Conservation (phyloP, 2,888 invertebrate genomes). For the Drosophila nr. fundita region DNA sequence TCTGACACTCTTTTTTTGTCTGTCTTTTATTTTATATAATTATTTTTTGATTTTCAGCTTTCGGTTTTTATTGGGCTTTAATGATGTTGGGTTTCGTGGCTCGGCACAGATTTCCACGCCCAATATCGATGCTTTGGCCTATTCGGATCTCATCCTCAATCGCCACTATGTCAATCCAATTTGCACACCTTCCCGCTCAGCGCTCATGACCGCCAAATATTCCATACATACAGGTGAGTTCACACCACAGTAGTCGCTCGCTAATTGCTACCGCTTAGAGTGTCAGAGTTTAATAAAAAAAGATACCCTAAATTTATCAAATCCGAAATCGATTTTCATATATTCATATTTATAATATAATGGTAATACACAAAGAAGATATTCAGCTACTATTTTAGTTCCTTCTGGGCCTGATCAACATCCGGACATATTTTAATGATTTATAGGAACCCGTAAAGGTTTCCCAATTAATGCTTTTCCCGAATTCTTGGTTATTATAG, state of each 20-base stretch:
- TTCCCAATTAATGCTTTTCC: no score
- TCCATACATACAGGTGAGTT: conserved; percentile 89
- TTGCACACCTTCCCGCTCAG: conserved; percentile 95
- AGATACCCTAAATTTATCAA: background rate
- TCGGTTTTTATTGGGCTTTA: conserved; percentile 90
- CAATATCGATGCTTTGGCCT: conserved; percentile 95
- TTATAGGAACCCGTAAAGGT: accelerated
- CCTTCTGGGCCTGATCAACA: background rate
- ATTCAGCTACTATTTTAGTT: background rate
- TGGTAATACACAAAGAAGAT: background rate
- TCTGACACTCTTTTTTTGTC: conserved; percentile 6
- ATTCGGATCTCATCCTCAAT: conserved; percentile 92
- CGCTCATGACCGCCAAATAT: conserved; percentile 96
- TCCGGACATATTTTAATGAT: no score
- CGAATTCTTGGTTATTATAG: no score
- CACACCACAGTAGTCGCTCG: background rate
- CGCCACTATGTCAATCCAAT: conserved; percentile 96
- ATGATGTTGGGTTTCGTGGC: conserved; percentile 96
- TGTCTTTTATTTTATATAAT: background rate
- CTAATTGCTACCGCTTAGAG: background rate
- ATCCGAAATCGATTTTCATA: background rate
- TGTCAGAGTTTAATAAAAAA: background rate
- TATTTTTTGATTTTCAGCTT: background rate
- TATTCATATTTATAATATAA: background rate
- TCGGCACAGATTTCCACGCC: conserved; percentile 95